Conservation (phyloP, 1,140 invertebrate genomes). For the Orius laevigatus region DNA sequence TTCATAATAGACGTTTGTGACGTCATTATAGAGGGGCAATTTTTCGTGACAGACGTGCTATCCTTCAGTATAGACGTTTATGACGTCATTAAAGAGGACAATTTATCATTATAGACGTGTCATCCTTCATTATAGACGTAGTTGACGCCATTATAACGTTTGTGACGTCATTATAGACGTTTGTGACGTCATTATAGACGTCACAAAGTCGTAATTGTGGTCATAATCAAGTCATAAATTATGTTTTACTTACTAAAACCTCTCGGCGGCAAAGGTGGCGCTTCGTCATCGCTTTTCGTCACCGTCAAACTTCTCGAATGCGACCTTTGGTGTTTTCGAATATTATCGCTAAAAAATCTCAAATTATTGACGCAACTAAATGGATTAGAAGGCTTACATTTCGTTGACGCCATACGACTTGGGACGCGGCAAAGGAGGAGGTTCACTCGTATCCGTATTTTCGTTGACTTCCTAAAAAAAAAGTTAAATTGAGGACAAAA, state of each 20-base stretch:
- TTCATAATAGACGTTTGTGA: too few species aligned
- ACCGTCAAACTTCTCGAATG: conserved; percentile 8
- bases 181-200: too few species aligned
- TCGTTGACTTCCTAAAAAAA: conserved; percentile 12
- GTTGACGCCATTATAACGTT: not conserved
- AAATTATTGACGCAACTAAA: not conserved
- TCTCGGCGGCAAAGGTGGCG: conserved; percentile 40
- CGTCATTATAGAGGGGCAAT: too few species aligned
- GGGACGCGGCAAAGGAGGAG: conserved; percentile 8
- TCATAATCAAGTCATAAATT: conserved; percentile 2
- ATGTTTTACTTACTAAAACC: conserved; percentile 33
- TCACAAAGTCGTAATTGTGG: too few species aligned
- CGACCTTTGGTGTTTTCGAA: not conserved
- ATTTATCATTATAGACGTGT: not conserved
- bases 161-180: not conserved
- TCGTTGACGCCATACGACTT: conserved; percentile 3
- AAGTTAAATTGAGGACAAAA: not conserved
- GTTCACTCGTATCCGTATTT: conserved; percentile 7
- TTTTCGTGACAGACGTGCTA: too few species aligned
- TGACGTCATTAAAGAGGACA: not conserved
- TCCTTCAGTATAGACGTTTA: too few species aligned
- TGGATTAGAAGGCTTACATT: not conserved
- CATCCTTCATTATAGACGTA: not conserved
- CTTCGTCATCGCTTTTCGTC: conserved; percentile 31
- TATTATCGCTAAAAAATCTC: not conserved